Percentiles rank a stretch among this genome's conserved stretches.
phyloP scores from a whole-genome alignment of 2,113 vertebrate genomes.

The Penelope pileata region DNA sequence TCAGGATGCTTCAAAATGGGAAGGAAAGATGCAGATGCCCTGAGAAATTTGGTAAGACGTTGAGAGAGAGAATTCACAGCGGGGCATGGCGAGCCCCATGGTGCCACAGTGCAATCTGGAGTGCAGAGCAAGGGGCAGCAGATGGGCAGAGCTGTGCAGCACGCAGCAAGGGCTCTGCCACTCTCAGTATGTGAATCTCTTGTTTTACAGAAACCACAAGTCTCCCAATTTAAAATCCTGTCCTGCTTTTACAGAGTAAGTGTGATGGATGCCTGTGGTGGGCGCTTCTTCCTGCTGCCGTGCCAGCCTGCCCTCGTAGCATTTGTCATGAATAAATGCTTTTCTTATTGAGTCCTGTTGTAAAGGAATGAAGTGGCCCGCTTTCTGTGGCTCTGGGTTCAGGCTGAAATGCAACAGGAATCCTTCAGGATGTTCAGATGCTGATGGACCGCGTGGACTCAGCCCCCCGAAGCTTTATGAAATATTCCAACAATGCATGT shows the following conservation, averaged over 20 bases:
- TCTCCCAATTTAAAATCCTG: constrained; percentile 87
- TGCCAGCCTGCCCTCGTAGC: not conserved
- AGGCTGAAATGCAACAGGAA: not conserved
- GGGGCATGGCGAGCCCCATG: not conserved
- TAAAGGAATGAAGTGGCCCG: not conserved
- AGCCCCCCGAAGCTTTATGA: not conserved
- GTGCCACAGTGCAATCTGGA: not conserved
- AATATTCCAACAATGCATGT: fast-evolving
- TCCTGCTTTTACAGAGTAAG: constrained; percentile 88
- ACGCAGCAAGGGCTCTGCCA: not conserved
- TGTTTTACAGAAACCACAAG: constrained; percentile 86
- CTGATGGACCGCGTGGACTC: too few relatives aligned
- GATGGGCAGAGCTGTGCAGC: not conserved
- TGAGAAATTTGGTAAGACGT: not conserved
- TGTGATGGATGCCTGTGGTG: constrained; percentile 29
- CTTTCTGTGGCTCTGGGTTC: not conserved
- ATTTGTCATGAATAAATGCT: not conserved
- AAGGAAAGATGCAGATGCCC: not conserved
- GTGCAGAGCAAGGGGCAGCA: not conserved
- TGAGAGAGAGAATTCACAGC: not conserved
- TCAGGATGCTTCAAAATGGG: not conserved
- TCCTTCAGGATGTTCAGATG: not conserved
- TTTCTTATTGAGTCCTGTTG: not conserved
- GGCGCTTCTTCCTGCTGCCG: not conserved
- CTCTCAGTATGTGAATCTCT: constrained; percentile 62